Evolutionary conservation across 2,888 invertebrate genomes (phyloP).

Genomic region (Ornithoptera priamus): DNA sequence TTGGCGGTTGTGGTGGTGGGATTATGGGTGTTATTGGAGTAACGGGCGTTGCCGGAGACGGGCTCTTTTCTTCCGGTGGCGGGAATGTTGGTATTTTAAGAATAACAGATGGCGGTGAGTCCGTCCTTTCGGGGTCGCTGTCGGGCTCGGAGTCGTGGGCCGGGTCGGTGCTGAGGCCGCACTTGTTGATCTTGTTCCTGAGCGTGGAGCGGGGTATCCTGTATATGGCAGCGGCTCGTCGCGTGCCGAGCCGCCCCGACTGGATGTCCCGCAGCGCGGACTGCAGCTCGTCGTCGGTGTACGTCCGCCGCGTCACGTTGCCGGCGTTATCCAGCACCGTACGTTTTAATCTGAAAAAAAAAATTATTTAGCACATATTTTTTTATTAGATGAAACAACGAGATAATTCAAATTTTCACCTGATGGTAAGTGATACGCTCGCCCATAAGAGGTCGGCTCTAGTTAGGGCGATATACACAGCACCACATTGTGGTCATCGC

Average conservation of each 20-base stretch:
- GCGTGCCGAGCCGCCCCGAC: constrained; percentile 94
- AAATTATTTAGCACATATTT: no score
- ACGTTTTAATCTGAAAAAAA: constrained; percentile 73
- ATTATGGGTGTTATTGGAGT: constrained; percentile 73
- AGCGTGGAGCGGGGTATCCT: constrained; percentile 98
- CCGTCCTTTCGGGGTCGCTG: constrained; percentile 62
- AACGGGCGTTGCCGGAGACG: constrained; percentile 69
- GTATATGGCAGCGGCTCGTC: constrained; percentile 96
- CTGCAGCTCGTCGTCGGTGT: constrained; percentile 97
- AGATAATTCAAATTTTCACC: no score
- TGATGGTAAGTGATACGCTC: no score
- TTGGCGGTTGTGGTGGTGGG: constrained; percentile 59
- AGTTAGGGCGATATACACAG: no score
- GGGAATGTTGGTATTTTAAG: constrained; percentile 97
- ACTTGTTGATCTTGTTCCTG: constrained; percentile 95
- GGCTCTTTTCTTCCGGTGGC: constrained; percentile 73
- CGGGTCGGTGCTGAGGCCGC: constrained; percentile 83
- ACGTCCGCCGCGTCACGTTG: constrained; percentile 86
- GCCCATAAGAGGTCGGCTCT: no score
- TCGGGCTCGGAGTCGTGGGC: constrained; percentile 81
- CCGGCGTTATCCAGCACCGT: constrained; percentile 60
- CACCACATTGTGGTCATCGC: no score
- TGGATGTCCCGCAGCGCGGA: constrained; percentile 97
- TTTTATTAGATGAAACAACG: no score
- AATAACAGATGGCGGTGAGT: constrained; percentile 87